phyloP scores from a whole-genome alignment of 1,140 invertebrate genomes.

The Achroia grisella region DNA sequence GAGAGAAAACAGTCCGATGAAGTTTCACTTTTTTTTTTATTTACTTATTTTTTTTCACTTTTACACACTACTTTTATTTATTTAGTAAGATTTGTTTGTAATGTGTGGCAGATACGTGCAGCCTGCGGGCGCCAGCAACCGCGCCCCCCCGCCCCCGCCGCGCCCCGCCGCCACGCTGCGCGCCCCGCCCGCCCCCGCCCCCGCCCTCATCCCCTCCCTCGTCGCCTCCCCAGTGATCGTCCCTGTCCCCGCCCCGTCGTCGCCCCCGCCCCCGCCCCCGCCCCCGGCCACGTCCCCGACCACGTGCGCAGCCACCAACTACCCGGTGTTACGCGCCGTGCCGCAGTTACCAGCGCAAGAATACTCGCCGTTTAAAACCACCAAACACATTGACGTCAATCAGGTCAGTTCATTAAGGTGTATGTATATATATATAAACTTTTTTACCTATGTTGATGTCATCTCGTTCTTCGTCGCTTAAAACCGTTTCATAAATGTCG shows the following conservation, averaged over 20 bases:
- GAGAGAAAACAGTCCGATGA: too few relatives aligned
- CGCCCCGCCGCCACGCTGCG: slow-evolving; percentile 8
- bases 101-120: neutral
- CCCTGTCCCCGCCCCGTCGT: neutral
- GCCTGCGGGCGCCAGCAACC: neutral
- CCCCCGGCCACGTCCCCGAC: slow-evolving; percentile 1
- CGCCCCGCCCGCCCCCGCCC: neutral
- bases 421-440: too few relatives aligned
- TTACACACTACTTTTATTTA: too few relatives aligned
- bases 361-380: slow-evolving; percentile 25
- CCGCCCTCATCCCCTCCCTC: slow-evolving; percentile 4
- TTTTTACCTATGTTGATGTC: slow-evolving; percentile 2
- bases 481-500: too few relatives aligned
- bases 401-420: slow-evolving; percentile 10
- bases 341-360: slow-evolving; percentile 5
- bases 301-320: slow-evolving; percentile 1
- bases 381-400: slow-evolving; percentile 21
- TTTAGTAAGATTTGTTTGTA: neutral
- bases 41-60: too few relatives aligned
- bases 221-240: slow-evolving; percentile 4
- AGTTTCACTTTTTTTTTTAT: too few relatives aligned
- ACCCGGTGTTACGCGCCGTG: slow-evolving; percentile 14
- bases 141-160: slow-evolving; percentile 1
- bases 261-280: slow-evolving; percentile 1
- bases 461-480: too few relatives aligned